Evolutionary conservation across 2,113 vertebrate genomes (phyloP), one percentile per base, ranked within the genome.

Genomic region (Tursiops truncatus): DNA sequence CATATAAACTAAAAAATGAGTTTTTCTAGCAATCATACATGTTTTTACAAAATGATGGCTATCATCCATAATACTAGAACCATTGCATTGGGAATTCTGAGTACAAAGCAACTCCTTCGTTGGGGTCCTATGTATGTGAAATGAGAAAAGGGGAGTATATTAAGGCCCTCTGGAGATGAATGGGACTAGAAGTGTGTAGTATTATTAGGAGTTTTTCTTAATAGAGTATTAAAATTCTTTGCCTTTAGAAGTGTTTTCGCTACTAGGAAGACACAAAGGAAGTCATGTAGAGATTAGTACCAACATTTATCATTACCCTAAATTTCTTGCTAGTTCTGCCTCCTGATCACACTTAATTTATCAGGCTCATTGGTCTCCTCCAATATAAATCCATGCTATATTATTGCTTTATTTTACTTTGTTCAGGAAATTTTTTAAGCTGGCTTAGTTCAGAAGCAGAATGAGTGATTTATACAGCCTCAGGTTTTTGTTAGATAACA

Each of bases 21-120:
- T 67, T 80, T n/a, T 95, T 96, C 97, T 96, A 89, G 86, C 73
- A 97, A 87, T 73, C 71, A 92, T 77, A 95, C 79, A 70, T 93
- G 81, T 91, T 97, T 97, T 96, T 81, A 60, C 36, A 73, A 88
- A 95, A 60, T 53, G 81, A 67, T 67, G 31, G 18, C 65, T 89
- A 31, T 92, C 80, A 26, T 80, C 47, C 53, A 17, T 65, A 80
- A 33, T 63, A 87, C 53, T 56, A 83, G 84, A 94, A 70, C 15
- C 13, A 5, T 80, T 53, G 33, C 65, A 50, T 4, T 89, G 77
- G 85, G 67, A 89, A 94, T 93, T 92, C 85, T 93, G 44, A 95
- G 44, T 53, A 58, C 60, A 95, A 53, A 92, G 23, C 13, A 31
- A 1, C 38, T 73, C 56, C 10, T 92, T 86, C 41, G 18, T 60